These are phyloP conservation scores for Megalopta genalis DNA, from an alignment of 1,140 invertebrate genomes.

Conservation along the genomic window DNA sequence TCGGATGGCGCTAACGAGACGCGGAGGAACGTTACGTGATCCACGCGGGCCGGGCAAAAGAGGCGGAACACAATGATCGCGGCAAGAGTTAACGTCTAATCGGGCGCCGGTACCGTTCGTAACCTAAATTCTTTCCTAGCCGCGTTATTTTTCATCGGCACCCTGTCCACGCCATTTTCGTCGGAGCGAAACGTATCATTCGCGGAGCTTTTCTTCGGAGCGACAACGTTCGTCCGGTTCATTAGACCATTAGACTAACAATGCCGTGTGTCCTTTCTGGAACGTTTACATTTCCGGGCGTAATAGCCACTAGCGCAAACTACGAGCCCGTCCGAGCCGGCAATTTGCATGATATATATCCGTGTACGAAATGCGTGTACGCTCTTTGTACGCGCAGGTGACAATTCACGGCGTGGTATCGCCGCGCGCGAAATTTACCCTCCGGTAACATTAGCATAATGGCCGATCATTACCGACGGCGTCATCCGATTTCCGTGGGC, in stretches of 20 bases:
- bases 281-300: conserved; percentile 37
- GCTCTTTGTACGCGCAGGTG: conserved; percentile 54
- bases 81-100: neutral
- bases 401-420: conserved; percentile 59
- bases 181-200: conserved; percentile 22
- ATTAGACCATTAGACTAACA: conserved; percentile 58
- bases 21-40: neutral
- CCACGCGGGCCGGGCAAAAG: neutral
- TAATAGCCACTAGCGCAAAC: conserved; percentile 47
- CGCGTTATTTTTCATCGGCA: conserved; percentile 11
- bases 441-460: conserved; percentile 61
- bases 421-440: conserved; percentile 44
- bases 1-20: neutral
- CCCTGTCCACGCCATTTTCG: neutral
- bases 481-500: conserved; percentile 61
- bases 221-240: conserved; percentile 2
- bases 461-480: conserved; percentile 54
- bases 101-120: neutral
- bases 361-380: conserved; percentile 47
- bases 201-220: conserved; percentile 15
- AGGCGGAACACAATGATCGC: neutral
- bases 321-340: conserved; percentile 39
- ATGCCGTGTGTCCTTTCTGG: conserved; percentile 43
- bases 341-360: conserved; percentile 57
- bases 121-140: conserved; percentile 19